phyloP scores from a whole-genome alignment of 2,888 invertebrate species.

The Apantesis nais region DNA sequence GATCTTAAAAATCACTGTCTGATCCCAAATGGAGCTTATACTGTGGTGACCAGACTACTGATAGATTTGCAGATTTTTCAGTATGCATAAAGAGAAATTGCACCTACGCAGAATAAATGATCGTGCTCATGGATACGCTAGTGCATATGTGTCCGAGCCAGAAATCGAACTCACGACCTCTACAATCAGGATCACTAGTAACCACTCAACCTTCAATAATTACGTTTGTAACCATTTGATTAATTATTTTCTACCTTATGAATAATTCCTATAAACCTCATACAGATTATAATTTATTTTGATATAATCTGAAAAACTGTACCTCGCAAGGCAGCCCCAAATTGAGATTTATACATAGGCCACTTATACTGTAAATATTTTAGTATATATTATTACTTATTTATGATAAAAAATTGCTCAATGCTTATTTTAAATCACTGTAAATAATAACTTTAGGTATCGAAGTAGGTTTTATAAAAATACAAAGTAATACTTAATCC shows the following conservation, averaged over 20 bases:
- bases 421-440: slow-evolving; percentile 54
- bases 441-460: slow-evolving; percentile 7
- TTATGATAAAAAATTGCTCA: slow-evolving; percentile 60
- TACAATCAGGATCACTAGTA: background rate
- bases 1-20: background rate
- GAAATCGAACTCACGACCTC: background rate
- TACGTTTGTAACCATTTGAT: background rate
- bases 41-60: background rate
- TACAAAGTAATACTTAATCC: background rate
- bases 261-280: background rate
- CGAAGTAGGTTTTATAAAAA: slow-evolving; percentile 5
- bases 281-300: background rate
- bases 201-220: background rate
- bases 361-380: slow-evolving; percentile 51
- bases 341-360: slow-evolving; percentile 39
- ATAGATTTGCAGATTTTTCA: background rate
- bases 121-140: too few species aligned
- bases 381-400: slow-evolving; percentile 46
- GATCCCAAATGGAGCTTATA: background rate
- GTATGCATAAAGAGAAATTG: background rate
- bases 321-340: slow-evolving; percentile 24
- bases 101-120: too few species aligned
- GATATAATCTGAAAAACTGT: background rate
- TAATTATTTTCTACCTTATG: background rate
- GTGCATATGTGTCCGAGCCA: too few species aligned